Percentiles rank a stretch among this genome's conserved stretches.
These are phyloP conservation scores for Nomada ferruginata DNA, from an alignment of 2,888 invertebrate genomes.

Conservation along the genomic window DNA sequence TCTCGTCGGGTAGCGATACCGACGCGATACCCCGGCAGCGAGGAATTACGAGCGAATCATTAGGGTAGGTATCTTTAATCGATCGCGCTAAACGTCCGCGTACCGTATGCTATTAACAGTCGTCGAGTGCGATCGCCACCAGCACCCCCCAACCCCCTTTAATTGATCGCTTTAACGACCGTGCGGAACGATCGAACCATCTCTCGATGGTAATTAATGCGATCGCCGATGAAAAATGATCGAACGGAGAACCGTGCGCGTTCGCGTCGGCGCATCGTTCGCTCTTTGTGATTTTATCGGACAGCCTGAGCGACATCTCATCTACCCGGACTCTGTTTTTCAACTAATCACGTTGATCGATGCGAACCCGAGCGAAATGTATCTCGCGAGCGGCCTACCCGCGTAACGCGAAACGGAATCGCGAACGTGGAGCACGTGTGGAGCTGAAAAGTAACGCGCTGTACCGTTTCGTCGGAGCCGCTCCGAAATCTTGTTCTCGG, in stretches of 20 bases:
- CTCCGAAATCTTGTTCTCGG: too few species aligned
- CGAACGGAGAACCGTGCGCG: slow-evolving; percentile 17
- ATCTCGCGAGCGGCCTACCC: neutral
- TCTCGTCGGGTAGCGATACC: slow-evolving; percentile 20
- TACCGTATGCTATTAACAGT: slow-evolving; percentile 73
- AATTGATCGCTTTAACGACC: slow-evolving; percentile 82
- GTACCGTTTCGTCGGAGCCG: too few species aligned
- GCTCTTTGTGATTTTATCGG: slow-evolving; percentile 51
- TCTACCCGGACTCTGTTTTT: slow-evolving; percentile 32
- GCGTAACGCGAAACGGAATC: neutral
- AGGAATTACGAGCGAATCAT: slow-evolving; percentile 68
- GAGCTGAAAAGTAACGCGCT: neutral
- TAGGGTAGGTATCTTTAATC: slow-evolving; percentile 72
- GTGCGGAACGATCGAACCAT: slow-evolving; percentile 78
- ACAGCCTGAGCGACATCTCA: slow-evolving; percentile 49
- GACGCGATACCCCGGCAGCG: slow-evolving; percentile 40
- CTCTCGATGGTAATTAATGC: slow-evolving; percentile 82
- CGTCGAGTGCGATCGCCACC: slow-evolving; percentile 67
- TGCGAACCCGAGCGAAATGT: slow-evolving; percentile 13
- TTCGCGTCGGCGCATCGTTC: neutral
- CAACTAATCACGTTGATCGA: slow-evolving; percentile 24
- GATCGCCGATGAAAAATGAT: slow-evolving; percentile 78
- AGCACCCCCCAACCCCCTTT: slow-evolving; percentile 73
- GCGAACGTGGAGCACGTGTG: neutral
- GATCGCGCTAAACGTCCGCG: slow-evolving; percentile 71